Evolutionary conservation across 2,888 invertebrate species (phyloP).

Genomic region (Ariolimax columbianus): DNA sequence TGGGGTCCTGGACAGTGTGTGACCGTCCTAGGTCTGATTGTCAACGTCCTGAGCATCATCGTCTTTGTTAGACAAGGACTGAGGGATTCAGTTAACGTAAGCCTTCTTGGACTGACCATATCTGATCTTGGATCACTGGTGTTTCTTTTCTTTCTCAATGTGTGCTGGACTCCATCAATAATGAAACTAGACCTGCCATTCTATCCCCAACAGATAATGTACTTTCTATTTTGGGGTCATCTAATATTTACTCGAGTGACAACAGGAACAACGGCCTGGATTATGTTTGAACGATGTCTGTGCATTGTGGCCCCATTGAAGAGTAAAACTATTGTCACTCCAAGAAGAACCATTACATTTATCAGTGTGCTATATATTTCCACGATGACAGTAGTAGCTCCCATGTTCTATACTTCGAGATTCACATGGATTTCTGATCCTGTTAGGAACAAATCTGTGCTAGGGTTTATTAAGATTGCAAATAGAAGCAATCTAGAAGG

Average conservation of each 20-base stretch:
- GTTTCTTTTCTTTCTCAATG: not conserved
- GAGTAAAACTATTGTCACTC: not conserved
- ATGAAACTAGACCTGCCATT: not conserved
- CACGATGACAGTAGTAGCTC: not conserved
- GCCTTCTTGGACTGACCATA: conserved; percentile 23
- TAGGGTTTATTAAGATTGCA: not conserved
- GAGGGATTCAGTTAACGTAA: conserved; percentile 11
- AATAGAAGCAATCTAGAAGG: not conserved
- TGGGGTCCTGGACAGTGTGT: conserved; percentile 30
- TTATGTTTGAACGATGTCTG: not conserved
- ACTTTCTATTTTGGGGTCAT: not conserved
- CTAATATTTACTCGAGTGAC: not conserved
- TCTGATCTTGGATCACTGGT: conserved; percentile 17
- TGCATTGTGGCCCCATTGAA: conserved; percentile 2
- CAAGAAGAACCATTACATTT: not conserved
- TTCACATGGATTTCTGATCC: not conserved
- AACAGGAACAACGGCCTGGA: not conserved
- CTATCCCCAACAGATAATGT: conserved; percentile 6
- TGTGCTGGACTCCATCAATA: not conserved
- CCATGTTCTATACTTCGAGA: not conserved
- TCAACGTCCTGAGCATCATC: conserved; percentile 3
- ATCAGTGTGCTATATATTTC: not conserved
- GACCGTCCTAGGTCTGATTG: not conserved
- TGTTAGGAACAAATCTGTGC: not conserved
- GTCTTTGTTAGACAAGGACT: conserved; percentile 17